phyloP scores from a whole-genome alignment of 37 sponge, comb jelly and placozoan species.

The Halichondria panicea region DNA sequence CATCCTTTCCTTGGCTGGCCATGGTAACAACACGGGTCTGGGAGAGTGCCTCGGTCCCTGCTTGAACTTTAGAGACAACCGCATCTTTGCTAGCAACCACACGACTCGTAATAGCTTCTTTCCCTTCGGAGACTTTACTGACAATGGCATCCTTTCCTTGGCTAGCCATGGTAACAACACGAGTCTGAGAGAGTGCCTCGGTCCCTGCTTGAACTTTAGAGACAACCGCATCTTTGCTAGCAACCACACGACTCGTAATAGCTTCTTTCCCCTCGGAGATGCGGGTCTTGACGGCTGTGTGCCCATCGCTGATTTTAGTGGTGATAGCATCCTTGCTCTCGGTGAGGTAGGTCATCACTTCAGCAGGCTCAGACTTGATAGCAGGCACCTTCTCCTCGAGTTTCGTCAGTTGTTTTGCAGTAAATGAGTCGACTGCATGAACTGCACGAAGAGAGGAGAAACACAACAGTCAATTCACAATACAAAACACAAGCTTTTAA shows the following conservation, averaged over 20 bases:
- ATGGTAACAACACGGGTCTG: conserved; percentile 51
- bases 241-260: conserved; percentile 2
- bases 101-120: conserved; percentile 21
- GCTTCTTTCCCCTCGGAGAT: conserved; percentile 9
- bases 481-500: neutral
- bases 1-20: conserved; percentile 34
- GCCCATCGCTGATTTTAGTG: conserved; percentile 4
- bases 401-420: conserved; percentile 41
- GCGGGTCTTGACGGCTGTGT: conserved; percentile 15
- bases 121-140: conserved; percentile 12
- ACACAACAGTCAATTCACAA: neutral
- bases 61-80: conserved; percentile 14
- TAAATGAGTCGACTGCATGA: conserved; percentile 42
- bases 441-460: conserved; percentile 10
- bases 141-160: conserved; percentile 22
- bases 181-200: conserved; percentile 37
- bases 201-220: conserved; percentile 25
- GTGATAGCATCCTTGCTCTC: conserved; percentile 30
- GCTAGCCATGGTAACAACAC: conserved; percentile 33
- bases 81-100: conserved; percentile 19
- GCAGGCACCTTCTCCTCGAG: conserved; percentile 69
- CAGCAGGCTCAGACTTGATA: conserved; percentile 45
- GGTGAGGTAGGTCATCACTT: conserved; percentile 19
- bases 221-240: conserved; percentile 27
- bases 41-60: conserved; percentile 27